Conservation (phyloP, 2,797 vertebrate species). For the Diglossa cyanea region DNA sequence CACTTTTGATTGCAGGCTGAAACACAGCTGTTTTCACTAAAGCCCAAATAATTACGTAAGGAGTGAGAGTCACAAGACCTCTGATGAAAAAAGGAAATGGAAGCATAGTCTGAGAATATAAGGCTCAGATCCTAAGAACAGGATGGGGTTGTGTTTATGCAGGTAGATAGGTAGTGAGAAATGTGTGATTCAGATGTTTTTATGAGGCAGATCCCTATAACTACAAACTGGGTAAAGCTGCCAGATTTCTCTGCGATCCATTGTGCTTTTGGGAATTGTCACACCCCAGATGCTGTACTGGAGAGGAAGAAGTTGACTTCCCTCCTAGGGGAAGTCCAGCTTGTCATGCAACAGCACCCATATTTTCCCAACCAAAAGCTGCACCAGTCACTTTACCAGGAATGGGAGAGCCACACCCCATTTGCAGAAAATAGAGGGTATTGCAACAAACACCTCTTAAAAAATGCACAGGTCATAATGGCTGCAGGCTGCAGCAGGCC, state of each 20-base stretch:
- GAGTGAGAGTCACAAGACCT: background rate
- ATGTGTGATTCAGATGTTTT: background rate
- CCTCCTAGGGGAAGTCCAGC: background rate
- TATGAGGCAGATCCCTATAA: background rate
- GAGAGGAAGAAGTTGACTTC: background rate
- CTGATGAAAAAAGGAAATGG: background rate
- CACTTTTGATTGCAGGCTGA: background rate
- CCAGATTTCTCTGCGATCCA: background rate
- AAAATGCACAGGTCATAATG: conserved; percentile 26
- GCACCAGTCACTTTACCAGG: conserved; percentile 18
- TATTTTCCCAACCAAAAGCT: conserved; percentile 32
- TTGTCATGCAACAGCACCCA: background rate
- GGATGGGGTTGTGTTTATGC: background rate
- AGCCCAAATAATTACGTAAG: background rate
- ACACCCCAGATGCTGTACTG: background rate
- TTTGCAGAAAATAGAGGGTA: conserved; percentile 34
- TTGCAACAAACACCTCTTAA: conserved; percentile 39
- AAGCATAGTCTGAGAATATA: background rate
- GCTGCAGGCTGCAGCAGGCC: conserved; percentile 32
- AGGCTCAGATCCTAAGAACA: background rate
- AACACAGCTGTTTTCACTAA: background rate
- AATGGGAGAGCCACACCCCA: conserved; percentile 36
- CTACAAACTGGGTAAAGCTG: background rate
- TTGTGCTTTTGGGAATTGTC: background rate
- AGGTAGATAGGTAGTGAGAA: background rate